A percentile compares a stretch with the other conserved stretches of the same genome.
These are phyloP conservation scores for Drosophila flavopinicola DNA, from an alignment of 2,888 invertebrate genomes.

Conservation along the genomic window DNA sequence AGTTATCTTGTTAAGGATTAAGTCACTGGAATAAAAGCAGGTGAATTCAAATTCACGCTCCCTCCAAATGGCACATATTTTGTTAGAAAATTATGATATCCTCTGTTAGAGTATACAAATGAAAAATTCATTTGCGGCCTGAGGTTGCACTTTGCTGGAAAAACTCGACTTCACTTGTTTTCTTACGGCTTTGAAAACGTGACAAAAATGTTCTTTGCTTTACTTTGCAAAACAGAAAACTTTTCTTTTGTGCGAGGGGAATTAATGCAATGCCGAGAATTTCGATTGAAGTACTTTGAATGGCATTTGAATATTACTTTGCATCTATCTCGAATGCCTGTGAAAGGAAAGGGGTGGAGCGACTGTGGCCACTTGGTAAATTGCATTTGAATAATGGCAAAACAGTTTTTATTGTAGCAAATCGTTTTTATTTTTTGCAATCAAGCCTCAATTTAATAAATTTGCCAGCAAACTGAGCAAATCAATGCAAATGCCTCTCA, in stretches of 20 bases:
- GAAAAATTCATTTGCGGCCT: background rate
- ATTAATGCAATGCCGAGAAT: constrained; percentile 6
- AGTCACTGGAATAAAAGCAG: no score
- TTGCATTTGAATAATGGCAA: constrained; percentile 33
- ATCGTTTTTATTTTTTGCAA: constrained; percentile 23
- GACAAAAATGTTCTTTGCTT: constrained; percentile 6
- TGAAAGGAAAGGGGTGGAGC: background rate
- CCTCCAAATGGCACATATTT: no score
- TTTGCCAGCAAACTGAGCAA: background rate
- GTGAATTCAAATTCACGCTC: no score
- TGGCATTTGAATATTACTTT: constrained; percentile 10
- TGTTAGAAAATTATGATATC: no score
- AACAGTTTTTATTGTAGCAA: constrained; percentile 32
- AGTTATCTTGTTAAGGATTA: no score
- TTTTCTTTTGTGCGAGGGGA: background rate
- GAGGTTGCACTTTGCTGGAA: background rate
- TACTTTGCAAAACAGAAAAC: background rate
- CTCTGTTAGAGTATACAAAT: background rate
- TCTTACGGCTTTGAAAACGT: background rate
- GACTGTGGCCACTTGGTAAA: constrained; percentile 6
- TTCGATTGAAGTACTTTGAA: constrained; percentile 11
- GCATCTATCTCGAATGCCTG: constrained; percentile 8
- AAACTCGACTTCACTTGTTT: background rate
- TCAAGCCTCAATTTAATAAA: constrained; percentile 28
- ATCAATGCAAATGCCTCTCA: constrained; percentile 6